Conservation (phyloP, 2,888 invertebrate species). For the Thalpophila matura region DNA sequence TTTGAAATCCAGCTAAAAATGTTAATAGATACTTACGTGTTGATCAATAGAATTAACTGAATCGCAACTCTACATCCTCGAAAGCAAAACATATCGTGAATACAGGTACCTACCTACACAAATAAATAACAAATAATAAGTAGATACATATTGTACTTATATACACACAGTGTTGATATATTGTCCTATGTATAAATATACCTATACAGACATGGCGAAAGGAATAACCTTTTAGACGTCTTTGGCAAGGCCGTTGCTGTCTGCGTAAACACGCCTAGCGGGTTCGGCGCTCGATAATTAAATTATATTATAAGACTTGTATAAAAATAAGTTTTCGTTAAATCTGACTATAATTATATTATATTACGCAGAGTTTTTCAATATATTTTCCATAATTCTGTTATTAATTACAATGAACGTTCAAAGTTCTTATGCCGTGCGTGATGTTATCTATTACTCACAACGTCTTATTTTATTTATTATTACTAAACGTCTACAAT, state of each 20-base stretch:
- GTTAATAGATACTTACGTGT: background rate
- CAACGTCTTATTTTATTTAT: slow-evolving; percentile 18
- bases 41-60: background rate
- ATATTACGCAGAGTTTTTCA: slow-evolving; percentile 3
- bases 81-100: slow-evolving; percentile 10
- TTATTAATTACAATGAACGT: slow-evolving; percentile 23
- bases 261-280: slow-evolving; percentile 68
- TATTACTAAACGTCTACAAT: slow-evolving; percentile 12
- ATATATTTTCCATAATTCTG: slow-evolving; percentile 10
- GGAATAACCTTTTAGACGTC: slow-evolving; percentile 78
- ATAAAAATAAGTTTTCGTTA: slow-evolving; percentile 21
- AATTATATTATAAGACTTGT: slow-evolving; percentile 54
- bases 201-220: slow-evolving; percentile 72
- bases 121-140: slow-evolving; percentile 1
- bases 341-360: slow-evolving; percentile 9
- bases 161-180: slow-evolving; percentile 35
- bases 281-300: slow-evolving; percentile 67
- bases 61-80: background rate
- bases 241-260: slow-evolving; percentile 81
- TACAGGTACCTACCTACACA: background rate
- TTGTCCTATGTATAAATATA: slow-evolving; percentile 32
- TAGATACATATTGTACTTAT: slow-evolving; percentile 14
- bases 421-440: slow-evolving; percentile 31
- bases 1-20: background rate
- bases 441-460: slow-evolving; percentile 21